A percentile compares a stretch with the other conserved stretches of the same genome.
Conservation (phyloP, 2,888 invertebrate species). For the Pterostichus madidus region DNA sequence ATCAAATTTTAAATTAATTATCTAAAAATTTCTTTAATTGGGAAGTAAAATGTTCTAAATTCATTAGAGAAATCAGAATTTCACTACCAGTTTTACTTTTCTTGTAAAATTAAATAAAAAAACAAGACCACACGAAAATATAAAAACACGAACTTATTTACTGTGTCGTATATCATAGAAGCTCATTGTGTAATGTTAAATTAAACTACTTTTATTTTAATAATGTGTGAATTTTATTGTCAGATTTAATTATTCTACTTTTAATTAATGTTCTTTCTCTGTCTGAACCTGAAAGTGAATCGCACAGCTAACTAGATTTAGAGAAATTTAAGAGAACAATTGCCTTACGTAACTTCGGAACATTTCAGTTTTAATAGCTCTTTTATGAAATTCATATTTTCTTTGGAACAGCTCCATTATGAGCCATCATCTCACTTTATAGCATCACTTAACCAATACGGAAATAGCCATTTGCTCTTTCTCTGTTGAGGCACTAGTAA, state of each 20-base stretch:
- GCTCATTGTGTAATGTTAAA: conserved; percentile 29
- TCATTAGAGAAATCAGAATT: conserved; percentile 4
- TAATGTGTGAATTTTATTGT: conserved; percentile 47
- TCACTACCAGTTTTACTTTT: not conserved
- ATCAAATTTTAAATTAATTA: conserved; percentile 1
- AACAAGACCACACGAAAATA: conserved; percentile 1
- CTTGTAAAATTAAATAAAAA: not conserved
- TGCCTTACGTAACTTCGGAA: conserved; percentile 13
- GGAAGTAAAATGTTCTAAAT: not conserved
- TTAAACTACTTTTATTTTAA: conserved; percentile 27
- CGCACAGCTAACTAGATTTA: conserved; percentile 28
- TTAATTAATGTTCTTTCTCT: conserved; percentile 36
- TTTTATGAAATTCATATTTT: conserved; percentile 45
- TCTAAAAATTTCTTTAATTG: conserved; percentile 2
- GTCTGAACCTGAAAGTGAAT: conserved; percentile 37
- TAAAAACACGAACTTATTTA: not conserved
- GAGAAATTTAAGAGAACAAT: conserved; percentile 48
- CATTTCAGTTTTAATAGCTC: conserved; percentile 34
- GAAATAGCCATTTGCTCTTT: not conserved
- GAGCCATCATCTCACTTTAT: conserved; percentile 13
- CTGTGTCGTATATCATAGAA: conserved; percentile 17
- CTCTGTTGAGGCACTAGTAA: no score
- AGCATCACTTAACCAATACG: not conserved
- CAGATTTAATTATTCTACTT: conserved; percentile 37
- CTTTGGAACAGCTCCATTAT: conserved; percentile 29